phyloP scores from a whole-genome alignment of 2,888 invertebrate species.

The Ceriagrion tenellum region DNA sequence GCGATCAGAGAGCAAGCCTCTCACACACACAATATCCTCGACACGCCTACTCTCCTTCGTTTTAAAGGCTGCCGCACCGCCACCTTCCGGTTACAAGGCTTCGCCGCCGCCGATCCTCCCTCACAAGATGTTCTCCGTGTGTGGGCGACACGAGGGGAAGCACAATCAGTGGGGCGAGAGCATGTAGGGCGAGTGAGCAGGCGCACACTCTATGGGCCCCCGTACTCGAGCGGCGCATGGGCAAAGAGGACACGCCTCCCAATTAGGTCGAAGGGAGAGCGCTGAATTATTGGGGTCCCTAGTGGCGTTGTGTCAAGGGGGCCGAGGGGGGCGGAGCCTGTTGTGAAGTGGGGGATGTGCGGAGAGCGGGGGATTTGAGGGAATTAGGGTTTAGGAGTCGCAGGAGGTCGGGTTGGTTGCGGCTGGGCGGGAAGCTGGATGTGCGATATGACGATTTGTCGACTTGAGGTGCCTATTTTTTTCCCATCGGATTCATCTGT shows the following conservation, averaged over 20 bases:
- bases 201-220: background rate
- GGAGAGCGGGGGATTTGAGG: background rate
- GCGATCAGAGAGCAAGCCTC: background rate
- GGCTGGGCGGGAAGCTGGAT: too few species aligned
- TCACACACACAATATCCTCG: background rate
- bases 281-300: conserved; percentile 39
- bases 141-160: background rate
- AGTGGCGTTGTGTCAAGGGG: conserved; percentile 1
- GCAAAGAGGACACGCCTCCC: conserved; percentile 55
- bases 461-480: too few species aligned
- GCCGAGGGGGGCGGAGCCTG: background rate
- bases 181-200: background rate
- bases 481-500: too few species aligned
- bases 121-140: background rate
- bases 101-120: background rate
- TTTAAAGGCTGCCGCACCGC: background rate
- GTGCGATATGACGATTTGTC: too few species aligned
- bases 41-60: background rate
- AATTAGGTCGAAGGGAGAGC: conserved; percentile 37
- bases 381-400: too few species aligned
- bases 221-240: background rate
- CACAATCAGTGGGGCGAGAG: too few species aligned
- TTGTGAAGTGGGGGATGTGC: background rate
- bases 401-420: too few species aligned
- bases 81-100: background rate